These are phyloP conservation scores for Apamea epomidion DNA, from an alignment of 2,888 invertebrate genomes.

Conservation along the genomic window DNA sequence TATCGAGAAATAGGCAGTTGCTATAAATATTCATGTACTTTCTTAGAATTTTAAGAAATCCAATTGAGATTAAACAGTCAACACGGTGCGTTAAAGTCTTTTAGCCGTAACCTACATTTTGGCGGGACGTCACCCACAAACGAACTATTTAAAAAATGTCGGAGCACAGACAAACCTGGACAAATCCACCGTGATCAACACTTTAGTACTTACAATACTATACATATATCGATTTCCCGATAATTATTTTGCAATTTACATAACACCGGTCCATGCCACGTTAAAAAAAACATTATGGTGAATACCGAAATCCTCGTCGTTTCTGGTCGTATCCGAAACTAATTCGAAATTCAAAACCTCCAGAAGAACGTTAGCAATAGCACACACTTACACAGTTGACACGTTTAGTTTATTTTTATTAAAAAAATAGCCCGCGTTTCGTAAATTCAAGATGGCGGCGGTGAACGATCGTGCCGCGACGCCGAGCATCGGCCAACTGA, in stretches of 20 bases:
- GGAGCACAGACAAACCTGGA: constrained; percentile 72
- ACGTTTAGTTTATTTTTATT: constrained; percentile 85
- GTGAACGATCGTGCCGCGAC: constrained; percentile 83
- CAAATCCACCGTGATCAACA: constrained; percentile 54
- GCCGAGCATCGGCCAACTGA: constrained; percentile 89
- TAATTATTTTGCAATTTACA: constrained; percentile 87
- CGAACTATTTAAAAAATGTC: constrained; percentile 68
- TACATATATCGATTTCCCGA: constrained; percentile 72
- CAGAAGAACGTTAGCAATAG: constrained; percentile 68
- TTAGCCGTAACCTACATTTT: constrained; percentile 69
- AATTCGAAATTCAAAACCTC: constrained; percentile 64
- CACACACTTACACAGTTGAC: constrained; percentile 81
- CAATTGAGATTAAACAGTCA: constrained; percentile 35
- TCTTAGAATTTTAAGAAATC: background rate
- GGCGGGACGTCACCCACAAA: constrained; percentile 67
- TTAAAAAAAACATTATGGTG: constrained; percentile 75
- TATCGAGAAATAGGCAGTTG: background rate
- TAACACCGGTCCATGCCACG: constrained; percentile 76
- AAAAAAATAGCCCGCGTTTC: constrained; percentile 80
- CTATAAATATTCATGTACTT: background rate
- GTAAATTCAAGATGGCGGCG: constrained; percentile 83
- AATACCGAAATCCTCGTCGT: constrained; percentile 79
- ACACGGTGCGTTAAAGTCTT: constrained; percentile 46
- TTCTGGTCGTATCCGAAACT: constrained; percentile 54
- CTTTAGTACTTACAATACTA: constrained; percentile 57